Evolutionary conservation across 2,888 invertebrate genomes (phyloP), one percentile per base, ranked within the genome.

Genomic region (Papilio demoleus): DNA sequence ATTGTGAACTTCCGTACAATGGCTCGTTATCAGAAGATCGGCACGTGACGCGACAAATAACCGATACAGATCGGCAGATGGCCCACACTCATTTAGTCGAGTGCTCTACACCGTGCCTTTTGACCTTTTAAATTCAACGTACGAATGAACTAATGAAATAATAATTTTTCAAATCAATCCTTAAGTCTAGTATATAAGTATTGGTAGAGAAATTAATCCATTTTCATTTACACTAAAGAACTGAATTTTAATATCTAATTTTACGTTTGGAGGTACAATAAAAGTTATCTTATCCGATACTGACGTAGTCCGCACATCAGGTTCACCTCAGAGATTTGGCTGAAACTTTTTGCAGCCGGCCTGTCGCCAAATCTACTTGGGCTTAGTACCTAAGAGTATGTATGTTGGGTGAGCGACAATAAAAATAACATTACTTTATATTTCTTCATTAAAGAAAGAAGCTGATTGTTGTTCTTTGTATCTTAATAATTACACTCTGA

Each of bases 1-100:
- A 78, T 73, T 70, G 72, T 68, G 70, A 66, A 70, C 73, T 73
- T 71, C 73, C 72, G 74, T 71, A 79, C 79, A 79, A 79, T 79
- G 68, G 68, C 65, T 58, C 69, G 71, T 75, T 77, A 79, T 79
- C 78, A 79, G 71, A 72, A 71, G 72, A 76, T 76, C 19, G 77
- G 73, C 79, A 79, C 79, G 78, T 77, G 78, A 78, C 77, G 70
- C 70, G 71, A 75, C 77, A 79, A 77, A 76, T 75, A 75, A 72
- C 62, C 65, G 78, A 78, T 76, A 75, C 60, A 34, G 70, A 76
- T 78, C 79, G 77, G 70, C 79, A 79, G 79, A 77, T 79, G 79
- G 72, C 53, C 38, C 64, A 5, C 56, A 64, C 19, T 47, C 71
- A 69, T 73, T 70, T 70, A 70, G 70, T 65, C 70, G 70, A 70